Conservation (phyloP, 2,797 vertebrate species). For the Ctenopoma kingsleyae region DNA sequence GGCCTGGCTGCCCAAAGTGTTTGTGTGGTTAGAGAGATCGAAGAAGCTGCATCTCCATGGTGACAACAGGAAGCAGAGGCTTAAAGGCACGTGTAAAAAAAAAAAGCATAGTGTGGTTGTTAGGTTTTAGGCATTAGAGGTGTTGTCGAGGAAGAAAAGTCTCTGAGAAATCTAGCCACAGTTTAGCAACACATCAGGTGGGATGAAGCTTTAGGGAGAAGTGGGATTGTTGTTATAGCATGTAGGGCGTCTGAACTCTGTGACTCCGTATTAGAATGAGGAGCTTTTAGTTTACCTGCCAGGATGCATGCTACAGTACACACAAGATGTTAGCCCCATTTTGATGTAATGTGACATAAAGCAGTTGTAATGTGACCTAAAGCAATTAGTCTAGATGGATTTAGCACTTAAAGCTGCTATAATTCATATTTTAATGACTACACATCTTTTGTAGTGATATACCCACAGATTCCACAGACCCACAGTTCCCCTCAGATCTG, state of each 20-base stretch:
- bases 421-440: neutral
- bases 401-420: neutral
- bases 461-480: neutral
- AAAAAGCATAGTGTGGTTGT: conserved; percentile 16
- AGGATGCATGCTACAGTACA: neutral
- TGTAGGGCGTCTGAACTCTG: neutral
- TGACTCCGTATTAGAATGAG: neutral
- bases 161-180: conserved; percentile 10
- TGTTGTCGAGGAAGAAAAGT: conserved; percentile 2
- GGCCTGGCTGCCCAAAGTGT: conserved; percentile 6
- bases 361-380: neutral
- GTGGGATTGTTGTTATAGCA: neutral
- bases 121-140: conserved; percentile 26
- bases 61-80: conserved; percentile 19
- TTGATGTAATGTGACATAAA: neutral
- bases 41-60: conserved; percentile 14
- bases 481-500: neutral
- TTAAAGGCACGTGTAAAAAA: conserved; percentile 22
- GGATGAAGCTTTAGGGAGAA: neutral
- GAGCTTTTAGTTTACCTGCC: neutral
- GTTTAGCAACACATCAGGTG: neutral
- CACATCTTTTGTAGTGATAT: neutral
- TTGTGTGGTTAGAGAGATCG: conserved; percentile 18
- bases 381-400: neutral
- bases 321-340: neutral